phyloP scores from a whole-genome alignment of 1,140 invertebrate genomes.

The Drosophila rufa region DNA sequence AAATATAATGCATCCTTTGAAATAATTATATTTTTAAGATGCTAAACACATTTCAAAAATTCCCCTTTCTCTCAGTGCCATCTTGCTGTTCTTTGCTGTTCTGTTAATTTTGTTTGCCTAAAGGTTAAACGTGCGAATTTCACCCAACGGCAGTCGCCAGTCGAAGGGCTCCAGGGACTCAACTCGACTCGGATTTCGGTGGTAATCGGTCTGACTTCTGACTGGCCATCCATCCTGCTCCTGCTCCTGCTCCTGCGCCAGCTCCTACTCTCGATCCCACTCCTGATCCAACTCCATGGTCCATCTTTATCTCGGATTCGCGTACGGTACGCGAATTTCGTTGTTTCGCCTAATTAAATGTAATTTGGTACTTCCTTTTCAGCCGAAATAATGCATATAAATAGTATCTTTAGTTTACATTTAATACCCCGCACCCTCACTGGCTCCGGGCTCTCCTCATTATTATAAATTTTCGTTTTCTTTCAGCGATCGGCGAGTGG shows the following conservation, averaged over 20 bases:
- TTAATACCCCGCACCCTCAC: slow-evolving; percentile 55
- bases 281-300: slow-evolving; percentile 37
- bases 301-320: slow-evolving; percentile 39
- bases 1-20: too few relatives aligned
- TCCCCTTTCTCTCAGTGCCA: background rate
- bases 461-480: slow-evolving; percentile 82
- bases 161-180: slow-evolving; percentile 43
- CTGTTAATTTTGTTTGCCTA: slow-evolving; percentile 72
- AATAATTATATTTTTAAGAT: background rate
- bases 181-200: slow-evolving; percentile 61
- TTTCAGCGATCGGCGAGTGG: slow-evolving; percentile 59
- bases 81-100: slow-evolving; percentile 49
- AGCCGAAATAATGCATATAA: slow-evolving; percentile 84
- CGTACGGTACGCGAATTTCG: slow-evolving; percentile 80
- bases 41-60: background rate
- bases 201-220: slow-evolving; percentile 82
- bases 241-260: slow-evolving; percentile 25
- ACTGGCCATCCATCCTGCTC: slow-evolving; percentile 52
- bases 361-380: slow-evolving; percentile 85
- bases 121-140: slow-evolving; percentile 85
- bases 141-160: slow-evolving; percentile 65
- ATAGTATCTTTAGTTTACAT: slow-evolving; percentile 83
- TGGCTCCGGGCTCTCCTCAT: slow-evolving; percentile 44
- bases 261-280: slow-evolving; percentile 34
- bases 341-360: slow-evolving; percentile 83